Evolutionary conservation across 2,888 invertebrate genomes (phyloP).

Genomic region (Galerucella calmariensis): DNA sequence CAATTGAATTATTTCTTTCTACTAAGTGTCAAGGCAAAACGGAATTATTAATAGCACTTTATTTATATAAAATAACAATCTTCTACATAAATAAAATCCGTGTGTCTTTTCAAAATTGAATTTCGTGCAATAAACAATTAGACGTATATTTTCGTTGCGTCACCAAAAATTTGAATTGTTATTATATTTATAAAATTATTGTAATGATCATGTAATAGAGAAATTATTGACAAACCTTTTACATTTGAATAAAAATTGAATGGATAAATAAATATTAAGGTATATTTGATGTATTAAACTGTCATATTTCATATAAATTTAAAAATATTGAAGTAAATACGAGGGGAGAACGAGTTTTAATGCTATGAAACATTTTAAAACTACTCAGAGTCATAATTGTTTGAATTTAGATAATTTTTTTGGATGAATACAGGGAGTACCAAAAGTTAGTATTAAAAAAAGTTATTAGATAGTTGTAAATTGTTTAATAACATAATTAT

Average conservation of each 20-base stretch:
- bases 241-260: neutral
- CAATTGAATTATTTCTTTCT: constrained; percentile 37
- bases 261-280: neutral
- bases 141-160: neutral
- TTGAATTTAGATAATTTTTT: too few species aligned
- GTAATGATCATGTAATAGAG: constrained; percentile 7
- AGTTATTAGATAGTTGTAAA: neutral
- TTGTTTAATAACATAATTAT: neutral
- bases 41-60: constrained; percentile 26
- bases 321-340: too few species aligned
- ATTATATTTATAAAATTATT: constrained; percentile 13
- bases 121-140: neutral
- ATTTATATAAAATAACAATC: constrained; percentile 16
- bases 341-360: too few species aligned
- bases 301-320: too few species aligned
- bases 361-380: too few species aligned
- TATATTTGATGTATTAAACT: neutral
- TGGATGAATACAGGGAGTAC: too few species aligned
- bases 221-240: constrained; percentile 5
- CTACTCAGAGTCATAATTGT: too few species aligned
- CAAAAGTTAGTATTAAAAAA: neutral
- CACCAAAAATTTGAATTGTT: constrained; percentile 7
- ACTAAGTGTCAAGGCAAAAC: constrained; percentile 35
- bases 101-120: neutral
- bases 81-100: too few species aligned